Percentiles rank a stretch among this genome's conserved stretches.
Conservation (phyloP, 2,113 vertebrate genomes). For the Hirundichthys speculiger region DNA sequence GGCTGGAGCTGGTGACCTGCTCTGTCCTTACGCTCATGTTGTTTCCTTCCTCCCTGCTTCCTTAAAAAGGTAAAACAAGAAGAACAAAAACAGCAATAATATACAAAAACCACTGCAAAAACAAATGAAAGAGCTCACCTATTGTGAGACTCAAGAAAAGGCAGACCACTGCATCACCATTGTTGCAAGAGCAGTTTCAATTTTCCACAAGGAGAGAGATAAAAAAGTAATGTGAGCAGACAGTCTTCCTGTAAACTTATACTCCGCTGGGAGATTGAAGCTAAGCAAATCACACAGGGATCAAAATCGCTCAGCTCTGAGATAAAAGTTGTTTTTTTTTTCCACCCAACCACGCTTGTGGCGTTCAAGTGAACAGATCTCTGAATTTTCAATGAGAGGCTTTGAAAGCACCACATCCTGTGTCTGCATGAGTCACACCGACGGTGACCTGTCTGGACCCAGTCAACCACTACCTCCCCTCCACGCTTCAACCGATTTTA, state of each 20-base stretch:
- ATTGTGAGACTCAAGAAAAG: too few relatives aligned
- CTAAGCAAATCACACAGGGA: conserved; percentile 14
- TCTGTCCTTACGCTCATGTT: too few relatives aligned
- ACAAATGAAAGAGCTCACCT: too few relatives aligned
- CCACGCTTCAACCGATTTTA: conserved; percentile 1
- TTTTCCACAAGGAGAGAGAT: background rate
- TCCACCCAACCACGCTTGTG: conserved; percentile 4
- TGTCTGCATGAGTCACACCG: conserved; percentile 45
- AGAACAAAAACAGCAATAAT: too few relatives aligned
- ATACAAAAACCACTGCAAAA: too few relatives aligned
- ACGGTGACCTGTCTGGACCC: conserved; percentile 20
- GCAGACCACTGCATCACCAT: too few relatives aligned
- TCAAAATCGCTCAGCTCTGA: background rate
- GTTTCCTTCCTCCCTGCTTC: conserved; percentile 54
- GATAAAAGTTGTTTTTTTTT: background rate
- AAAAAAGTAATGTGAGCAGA: too few relatives aligned
- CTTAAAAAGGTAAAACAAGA: background rate
- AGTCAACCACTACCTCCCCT: conserved; percentile 27
- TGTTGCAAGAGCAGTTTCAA: too few relatives aligned
- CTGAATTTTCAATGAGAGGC: background rate
- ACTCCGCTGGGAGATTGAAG: conserved; percentile 14
- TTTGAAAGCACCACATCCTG: conserved; percentile 30
- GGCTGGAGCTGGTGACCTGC: background rate
- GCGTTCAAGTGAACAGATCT: conserved; percentile 7
- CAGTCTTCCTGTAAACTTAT: too few relatives aligned